Evolutionary conservation across 2,797 vertebrate genomes (phyloP).

Genomic region (Parauchenoglanis ngamensis): DNA sequence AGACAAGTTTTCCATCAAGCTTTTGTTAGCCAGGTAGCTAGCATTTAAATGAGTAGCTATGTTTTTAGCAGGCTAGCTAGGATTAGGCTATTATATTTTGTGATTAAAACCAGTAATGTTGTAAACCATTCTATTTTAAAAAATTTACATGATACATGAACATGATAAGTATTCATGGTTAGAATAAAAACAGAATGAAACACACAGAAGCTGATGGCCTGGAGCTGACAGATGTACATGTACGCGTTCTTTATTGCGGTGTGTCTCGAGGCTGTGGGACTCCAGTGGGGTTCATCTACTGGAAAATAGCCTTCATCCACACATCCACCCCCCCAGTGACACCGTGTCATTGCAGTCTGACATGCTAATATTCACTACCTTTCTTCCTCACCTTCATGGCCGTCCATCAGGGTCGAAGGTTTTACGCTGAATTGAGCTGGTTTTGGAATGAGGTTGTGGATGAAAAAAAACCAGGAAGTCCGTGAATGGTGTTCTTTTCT

Average conservation of each 20-base stretch:
- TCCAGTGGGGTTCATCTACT: slow-evolving; percentile 35
- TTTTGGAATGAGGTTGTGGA: not conserved
- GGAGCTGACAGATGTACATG: slow-evolving; percentile 13
- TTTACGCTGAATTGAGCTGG: not conserved
- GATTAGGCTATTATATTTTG: not conserved
- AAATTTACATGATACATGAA: too few species aligned
- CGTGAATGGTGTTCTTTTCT: not conserved
- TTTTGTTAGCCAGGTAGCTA: not conserved
- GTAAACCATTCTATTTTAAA: not conserved
- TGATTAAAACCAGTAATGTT: not conserved
- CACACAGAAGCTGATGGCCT: not conserved
- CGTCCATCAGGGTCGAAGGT: not conserved
- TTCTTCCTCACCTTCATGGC: slow-evolving; percentile 13
- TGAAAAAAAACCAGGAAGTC: not conserved
- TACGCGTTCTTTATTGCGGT: slow-evolving; percentile 35
- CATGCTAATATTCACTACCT: slow-evolving; percentile 40
- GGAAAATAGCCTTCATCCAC: slow-evolving; percentile 45
- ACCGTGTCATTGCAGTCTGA: slow-evolving; percentile 43
- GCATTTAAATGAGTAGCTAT: not conserved
- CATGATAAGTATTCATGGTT: not conserved
- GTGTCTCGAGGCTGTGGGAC: slow-evolving; percentile 31
- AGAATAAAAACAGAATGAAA: not conserved
- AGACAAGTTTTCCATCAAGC: not conserved
- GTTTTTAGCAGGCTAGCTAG: not conserved
- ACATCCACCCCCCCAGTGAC: slow-evolving; percentile 26